Base-by-base conservation (phyloP, 2,113 vertebrate species). In the Trogon surrucura region DNA sequence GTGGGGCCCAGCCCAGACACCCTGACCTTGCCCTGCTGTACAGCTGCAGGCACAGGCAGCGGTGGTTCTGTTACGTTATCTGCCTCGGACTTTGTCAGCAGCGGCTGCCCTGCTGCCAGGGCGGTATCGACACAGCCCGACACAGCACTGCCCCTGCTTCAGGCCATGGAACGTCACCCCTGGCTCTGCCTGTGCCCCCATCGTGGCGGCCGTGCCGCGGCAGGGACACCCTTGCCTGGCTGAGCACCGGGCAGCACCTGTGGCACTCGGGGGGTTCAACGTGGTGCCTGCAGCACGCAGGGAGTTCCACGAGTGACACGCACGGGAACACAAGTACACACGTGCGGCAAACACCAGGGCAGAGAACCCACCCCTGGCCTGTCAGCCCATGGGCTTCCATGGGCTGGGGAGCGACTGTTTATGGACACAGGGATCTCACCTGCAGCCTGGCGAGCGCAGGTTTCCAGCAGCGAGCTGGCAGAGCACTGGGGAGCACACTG, bases 131-230 rank as follows among this genome's bases (percentile, higher is more conserved):
- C 32, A 6, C 64, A 26, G 89, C 50, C 29, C 16, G 60, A 13
- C 32, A 6, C 38, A 27, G 56, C 54, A 30, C 70, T n/a, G 34
- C 38, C 62, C 26, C 38, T 50, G 44, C 61, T 50, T 58, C 5
- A 47, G n/a, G 50, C 62, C 22, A 22, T 0, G 0, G 19, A 5
- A 9, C 0, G 0, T 36, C 18, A 1, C 61, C 26, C 44, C 45
- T 5, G 16, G 57, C 36, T 5, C 6, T 2, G 6, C 44, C 57
- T 47, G 50, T 36, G 16, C 57, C 65, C 56, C 26, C 9, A 30
- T 20, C 17, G 23, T 23, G 13, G 22, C 21, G 14, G 36, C 70
- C 32, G 30, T 50, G 66, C 30, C 10, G 44, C 26, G 13, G 62
- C 62, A 34, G 53, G n/a, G 58, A 60, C 60, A 38, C 34, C 7